A percentile compares a stretch with the other conserved stretches of the same genome.
These are phyloP conservation scores for Xanthostigma xanthostigma DNA, from an alignment of 2,888 invertebrate genomes.

Conservation along the genomic window DNA sequence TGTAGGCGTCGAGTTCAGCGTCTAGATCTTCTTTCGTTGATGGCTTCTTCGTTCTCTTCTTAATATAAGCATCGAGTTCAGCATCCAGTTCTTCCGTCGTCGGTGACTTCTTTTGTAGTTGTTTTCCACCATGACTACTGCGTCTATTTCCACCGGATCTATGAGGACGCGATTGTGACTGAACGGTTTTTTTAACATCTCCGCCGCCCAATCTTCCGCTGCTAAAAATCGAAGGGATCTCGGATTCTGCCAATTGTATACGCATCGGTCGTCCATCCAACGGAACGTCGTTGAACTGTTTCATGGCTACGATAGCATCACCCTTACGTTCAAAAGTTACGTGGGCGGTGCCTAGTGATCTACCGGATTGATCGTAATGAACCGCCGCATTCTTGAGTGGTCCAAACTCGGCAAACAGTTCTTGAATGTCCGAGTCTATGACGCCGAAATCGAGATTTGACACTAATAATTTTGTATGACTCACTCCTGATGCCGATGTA, in stretches of 20 bases:
- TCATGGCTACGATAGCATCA: slow-evolving; percentile 92
- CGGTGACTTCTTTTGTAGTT: slow-evolving; percentile 47
- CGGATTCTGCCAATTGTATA: slow-evolving; percentile 79
- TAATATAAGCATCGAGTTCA: slow-evolving; percentile 89
- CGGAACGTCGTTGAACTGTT: slow-evolving; percentile 95
- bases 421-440: slow-evolving; percentile 91
- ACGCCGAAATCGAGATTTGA: slow-evolving; percentile 96
- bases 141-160: slow-evolving; percentile 22
- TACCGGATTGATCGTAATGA: slow-evolving; percentile 92
- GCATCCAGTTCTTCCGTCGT: slow-evolving; percentile 91
- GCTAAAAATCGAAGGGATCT: slow-evolving; percentile 43
- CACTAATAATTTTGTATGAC: slow-evolving; percentile 76
- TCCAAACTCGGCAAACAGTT: slow-evolving; percentile 95
- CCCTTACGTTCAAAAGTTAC: slow-evolving; percentile 85
- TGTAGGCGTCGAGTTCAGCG: too few species aligned
- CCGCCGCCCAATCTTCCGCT: slow-evolving; percentile 28
- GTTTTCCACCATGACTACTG: slow-evolving; percentile 34
- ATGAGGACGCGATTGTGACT: slow-evolving; percentile 14
- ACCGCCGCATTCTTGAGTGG: slow-evolving; percentile 86
- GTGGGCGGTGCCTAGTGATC: slow-evolving; percentile 94
- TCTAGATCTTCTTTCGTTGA: too few species aligned
- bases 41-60: slow-evolving; percentile 53
- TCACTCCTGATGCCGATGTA: slow-evolving; percentile 31
- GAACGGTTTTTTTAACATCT: slow-evolving; percentile 21
- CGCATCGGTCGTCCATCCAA: slow-evolving; percentile 94